These are phyloP conservation scores for Plestiodon gilberti DNA, from an alignment of 2,113 vertebrate genomes.

Conservation along the genomic window DNA sequence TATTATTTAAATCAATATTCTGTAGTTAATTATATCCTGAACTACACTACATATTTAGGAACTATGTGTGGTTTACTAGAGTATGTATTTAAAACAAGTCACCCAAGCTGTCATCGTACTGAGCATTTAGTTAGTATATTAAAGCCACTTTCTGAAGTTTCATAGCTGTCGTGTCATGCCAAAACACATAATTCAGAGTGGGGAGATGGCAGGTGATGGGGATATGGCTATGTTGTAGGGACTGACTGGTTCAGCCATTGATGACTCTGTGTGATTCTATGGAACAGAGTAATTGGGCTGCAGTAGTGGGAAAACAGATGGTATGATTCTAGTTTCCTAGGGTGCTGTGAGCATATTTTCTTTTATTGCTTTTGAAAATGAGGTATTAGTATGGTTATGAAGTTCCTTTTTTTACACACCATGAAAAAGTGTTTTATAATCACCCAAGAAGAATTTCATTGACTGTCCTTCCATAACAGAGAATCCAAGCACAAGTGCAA, in stretches of 20 bases:
- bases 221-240: neutral
- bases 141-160: neutral
- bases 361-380: neutral
- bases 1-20: conserved; percentile 27
- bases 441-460: neutral
- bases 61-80: neutral
- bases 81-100: neutral
- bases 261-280: neutral
- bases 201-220: neutral
- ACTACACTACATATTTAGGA: neutral
- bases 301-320: neutral
- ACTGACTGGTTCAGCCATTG: neutral
- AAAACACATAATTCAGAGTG: neutral
- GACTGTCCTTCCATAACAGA: fast-evolving
- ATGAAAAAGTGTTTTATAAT: neutral
- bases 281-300: neutral
- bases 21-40: neutral
- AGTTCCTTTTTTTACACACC: fast-evolving
- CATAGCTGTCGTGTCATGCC: no score
- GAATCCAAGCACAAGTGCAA: neutral
- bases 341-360: conserved; percentile 3
- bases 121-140: neutral
- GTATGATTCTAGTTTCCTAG: neutral
- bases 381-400: neutral
- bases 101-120: neutral